phyloP scores from a whole-genome alignment of 2,888 invertebrate genomes.

The Gerris lacustris region DNA sequence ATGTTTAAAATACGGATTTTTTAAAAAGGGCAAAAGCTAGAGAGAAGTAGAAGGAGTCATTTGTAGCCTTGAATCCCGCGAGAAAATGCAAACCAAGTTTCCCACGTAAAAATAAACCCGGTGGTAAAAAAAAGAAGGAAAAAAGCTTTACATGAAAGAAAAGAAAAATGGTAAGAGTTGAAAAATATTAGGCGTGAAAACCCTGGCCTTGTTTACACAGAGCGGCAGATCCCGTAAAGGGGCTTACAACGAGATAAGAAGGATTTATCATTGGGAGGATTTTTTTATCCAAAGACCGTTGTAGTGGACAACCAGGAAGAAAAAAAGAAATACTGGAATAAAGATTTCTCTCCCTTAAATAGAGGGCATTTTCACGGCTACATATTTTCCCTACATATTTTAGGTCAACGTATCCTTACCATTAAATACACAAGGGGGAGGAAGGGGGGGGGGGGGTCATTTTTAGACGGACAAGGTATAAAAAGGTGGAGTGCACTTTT shows the following conservation, averaged over 20 bases:
- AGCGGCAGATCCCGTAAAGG: not conserved
- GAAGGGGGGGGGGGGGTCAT: not conserved
- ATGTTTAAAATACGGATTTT: too few species aligned
- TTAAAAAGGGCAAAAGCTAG: too few species aligned
- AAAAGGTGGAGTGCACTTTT: not conserved
- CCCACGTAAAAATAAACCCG: too few species aligned
- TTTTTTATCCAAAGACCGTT: not conserved
- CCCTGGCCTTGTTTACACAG: not conserved
- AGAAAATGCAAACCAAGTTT: too few species aligned
- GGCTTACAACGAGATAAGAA: not conserved
- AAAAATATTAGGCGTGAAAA: conserved; percentile 1
- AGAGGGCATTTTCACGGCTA: not conserved
- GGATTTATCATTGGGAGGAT: not conserved
- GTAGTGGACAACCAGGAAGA: not conserved
- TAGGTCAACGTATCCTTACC: not conserved
- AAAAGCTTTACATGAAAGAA: not conserved
- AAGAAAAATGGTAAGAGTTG: not conserved
- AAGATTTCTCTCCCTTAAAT: not conserved
- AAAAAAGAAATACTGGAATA: not conserved
- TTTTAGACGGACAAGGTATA: not conserved
- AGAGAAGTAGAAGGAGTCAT: too few species aligned
- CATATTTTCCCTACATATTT: not conserved
- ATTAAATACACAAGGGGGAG: not conserved
- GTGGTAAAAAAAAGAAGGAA: not conserved
- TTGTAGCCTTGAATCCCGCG: too few species aligned